Evolutionary conservation across 2,113 vertebrate species (phyloP).

Genomic region (Brachyhypopomus occidentalis): DNA sequence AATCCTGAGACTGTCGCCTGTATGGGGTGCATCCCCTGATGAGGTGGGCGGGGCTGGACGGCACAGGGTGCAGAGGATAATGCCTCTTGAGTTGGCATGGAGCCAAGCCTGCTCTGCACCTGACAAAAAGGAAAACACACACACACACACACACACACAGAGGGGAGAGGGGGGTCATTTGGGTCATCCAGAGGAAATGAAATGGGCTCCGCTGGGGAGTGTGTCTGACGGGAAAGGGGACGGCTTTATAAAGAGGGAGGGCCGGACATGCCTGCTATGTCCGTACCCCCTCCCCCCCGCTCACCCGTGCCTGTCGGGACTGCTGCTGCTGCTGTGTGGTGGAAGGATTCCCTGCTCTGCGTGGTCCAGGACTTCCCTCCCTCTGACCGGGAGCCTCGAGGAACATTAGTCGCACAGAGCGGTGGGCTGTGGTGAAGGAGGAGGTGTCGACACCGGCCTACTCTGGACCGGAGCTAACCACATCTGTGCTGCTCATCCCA

Average conservation of each 20-base stretch:
- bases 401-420: background rate
- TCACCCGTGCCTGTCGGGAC: conserved; percentile 10
- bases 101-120: conserved; percentile 44
- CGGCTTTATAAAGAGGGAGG: conserved; percentile 24
- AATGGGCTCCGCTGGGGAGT: conserved; percentile 20
- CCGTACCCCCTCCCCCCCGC: conserved; percentile 9
- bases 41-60: background rate
- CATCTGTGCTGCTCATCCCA: background rate
- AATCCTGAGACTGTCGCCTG: background rate
- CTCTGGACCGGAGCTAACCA: background rate
- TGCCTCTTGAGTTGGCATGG: conserved; percentile 53
- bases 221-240: conserved; percentile 31
- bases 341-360: conserved; percentile 12
- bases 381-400: background rate
- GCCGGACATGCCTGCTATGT: conserved; percentile 6
- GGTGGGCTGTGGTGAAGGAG: background rate
- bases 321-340: background rate
- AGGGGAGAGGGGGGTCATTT: conserved; percentile 17
- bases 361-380: conserved; percentile 1
- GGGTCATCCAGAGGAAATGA: conserved; percentile 29
- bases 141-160: conserved; percentile 12
- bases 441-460: background rate
- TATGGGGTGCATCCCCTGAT: background rate
- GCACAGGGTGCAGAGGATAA: conserved; percentile 48
- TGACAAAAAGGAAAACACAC: conserved; percentile 37